phyloP scores from a whole-genome alignment of 1,140 invertebrate genomes.

The Drosophila eugracilis region DNA sequence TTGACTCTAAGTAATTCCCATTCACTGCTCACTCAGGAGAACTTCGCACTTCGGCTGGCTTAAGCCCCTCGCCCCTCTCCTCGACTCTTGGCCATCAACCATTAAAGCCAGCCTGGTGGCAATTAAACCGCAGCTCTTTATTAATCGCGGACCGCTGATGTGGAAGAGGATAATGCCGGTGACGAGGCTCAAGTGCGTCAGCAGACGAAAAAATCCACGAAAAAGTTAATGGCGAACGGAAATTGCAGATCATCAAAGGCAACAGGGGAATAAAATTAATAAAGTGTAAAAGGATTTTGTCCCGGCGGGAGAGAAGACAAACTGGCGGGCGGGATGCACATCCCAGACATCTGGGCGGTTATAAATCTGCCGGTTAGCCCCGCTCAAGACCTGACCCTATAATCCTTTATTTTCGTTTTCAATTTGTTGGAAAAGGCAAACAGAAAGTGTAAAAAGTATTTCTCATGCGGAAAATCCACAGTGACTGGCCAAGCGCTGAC shows the following conservation, averaged over 20 bases:
- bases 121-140: slow-evolving; percentile 58
- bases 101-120: slow-evolving; percentile 27
- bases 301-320: slow-evolving; percentile 26
- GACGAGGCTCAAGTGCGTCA: slow-evolving; percentile 38
- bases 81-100: slow-evolving; percentile 11
- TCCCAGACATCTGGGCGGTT: slow-evolving; percentile 13
- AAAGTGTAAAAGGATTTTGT: slow-evolving; percentile 65
- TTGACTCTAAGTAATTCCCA: slow-evolving; percentile 23
- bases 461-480: slow-evolving; percentile 62
- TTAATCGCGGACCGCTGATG: slow-evolving; percentile 68
- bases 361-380: slow-evolving; percentile 26
- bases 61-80: background rate
- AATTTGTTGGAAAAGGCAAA: slow-evolving; percentile 61
- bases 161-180: slow-evolving; percentile 63
- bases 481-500: slow-evolving; percentile 46
- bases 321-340: background rate
- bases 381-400: slow-evolving; percentile 19
- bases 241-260: slow-evolving; percentile 33
- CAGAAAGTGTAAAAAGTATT: slow-evolving; percentile 68
- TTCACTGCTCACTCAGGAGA: slow-evolving; percentile 17
- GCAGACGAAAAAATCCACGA: slow-evolving; percentile 10
- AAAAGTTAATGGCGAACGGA: slow-evolving; percentile 9
- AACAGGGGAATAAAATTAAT: slow-evolving; percentile 64
- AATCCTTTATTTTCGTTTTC: slow-evolving; percentile 67
- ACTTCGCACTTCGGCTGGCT: slow-evolving; percentile 21